These are phyloP conservation scores for Cyclopterus lumpus DNA, from an alignment of 2,797 vertebrate species.

Conservation along the genomic window DNA sequence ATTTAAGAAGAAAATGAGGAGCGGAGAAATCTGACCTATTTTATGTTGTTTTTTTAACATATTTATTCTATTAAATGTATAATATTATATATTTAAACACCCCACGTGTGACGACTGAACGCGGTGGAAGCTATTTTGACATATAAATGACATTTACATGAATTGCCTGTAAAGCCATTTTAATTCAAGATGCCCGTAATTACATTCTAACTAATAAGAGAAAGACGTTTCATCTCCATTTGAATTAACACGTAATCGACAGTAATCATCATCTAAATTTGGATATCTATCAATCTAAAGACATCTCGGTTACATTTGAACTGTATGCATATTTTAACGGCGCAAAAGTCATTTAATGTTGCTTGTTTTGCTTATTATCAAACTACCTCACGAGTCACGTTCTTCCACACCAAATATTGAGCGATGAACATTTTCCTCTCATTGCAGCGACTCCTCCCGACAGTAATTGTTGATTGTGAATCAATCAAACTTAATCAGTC, in stretches of 20 bases:
- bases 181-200: neutral
- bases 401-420: neutral
- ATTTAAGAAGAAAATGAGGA: neutral
- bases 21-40: neutral
- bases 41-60: neutral
- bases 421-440: neutral
- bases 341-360: too few species aligned
- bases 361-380: too few species aligned
- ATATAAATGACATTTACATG: neutral
- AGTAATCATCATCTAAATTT: too few species aligned
- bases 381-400: neutral
- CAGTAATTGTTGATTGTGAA: neutral
- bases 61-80: too few species aligned
- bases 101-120: neutral
- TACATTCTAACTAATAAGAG: neutral
- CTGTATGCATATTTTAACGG: too few species aligned
- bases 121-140: neutral
- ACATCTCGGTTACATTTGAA: too few species aligned
- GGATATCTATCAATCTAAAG: too few species aligned
- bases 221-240: neutral
- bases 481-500: conserved; percentile 6
- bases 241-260: too few species aligned
- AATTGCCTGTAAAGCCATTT: too few species aligned
- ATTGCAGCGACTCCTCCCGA: neutral
- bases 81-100: neutral